A percentile compares a stretch with the other conserved stretches of the same genome.
Conservation (phyloP, 1,140 invertebrate species). For the Drosophila biarmipes region DNA sequence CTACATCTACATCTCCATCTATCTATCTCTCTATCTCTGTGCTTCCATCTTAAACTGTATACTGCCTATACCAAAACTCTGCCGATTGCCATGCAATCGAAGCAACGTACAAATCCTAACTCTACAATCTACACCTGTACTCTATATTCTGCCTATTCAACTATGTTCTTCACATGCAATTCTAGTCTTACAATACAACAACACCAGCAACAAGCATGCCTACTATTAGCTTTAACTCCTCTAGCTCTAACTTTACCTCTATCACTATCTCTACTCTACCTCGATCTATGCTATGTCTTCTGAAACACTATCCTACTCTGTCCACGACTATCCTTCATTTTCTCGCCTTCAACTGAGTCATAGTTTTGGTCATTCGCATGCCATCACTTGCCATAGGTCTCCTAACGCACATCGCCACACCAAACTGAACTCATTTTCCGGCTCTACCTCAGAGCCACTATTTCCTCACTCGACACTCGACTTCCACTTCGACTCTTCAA, state of each 20-base stretch:
- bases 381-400: slow-evolving; percentile 84
- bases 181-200: slow-evolving; percentile 77
- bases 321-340: slow-evolving; percentile 15
- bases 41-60: slow-evolving; percentile 17
- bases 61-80: slow-evolving; percentile 77
- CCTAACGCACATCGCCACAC: slow-evolving; percentile 42
- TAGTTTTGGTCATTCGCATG: slow-evolving; percentile 77
- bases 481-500: slow-evolving; percentile 71
- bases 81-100: slow-evolving; percentile 65
- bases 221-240: slow-evolving; percentile 73
- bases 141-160: slow-evolving; percentile 23
- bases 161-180: slow-evolving; percentile 76
- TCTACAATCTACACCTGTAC: slow-evolving; percentile 33
- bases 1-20: slow-evolving; percentile 21
- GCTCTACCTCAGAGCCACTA: slow-evolving; percentile 35
- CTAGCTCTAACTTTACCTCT: slow-evolving; percentile 59
- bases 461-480: slow-evolving; percentile 57
- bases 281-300: not conserved
- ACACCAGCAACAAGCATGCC: slow-evolving; percentile 67
- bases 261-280: slow-evolving; percentile 21
- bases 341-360: slow-evolving; percentile 48
- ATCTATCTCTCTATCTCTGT: slow-evolving; percentile 16
- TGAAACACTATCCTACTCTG: not conserved
- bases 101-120: slow-evolving; percentile 67
- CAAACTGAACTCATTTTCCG: slow-evolving; percentile 74